phyloP scores from a whole-genome alignment of 2,888 invertebrate genomes.

The Caradrina kadenii region DNA sequence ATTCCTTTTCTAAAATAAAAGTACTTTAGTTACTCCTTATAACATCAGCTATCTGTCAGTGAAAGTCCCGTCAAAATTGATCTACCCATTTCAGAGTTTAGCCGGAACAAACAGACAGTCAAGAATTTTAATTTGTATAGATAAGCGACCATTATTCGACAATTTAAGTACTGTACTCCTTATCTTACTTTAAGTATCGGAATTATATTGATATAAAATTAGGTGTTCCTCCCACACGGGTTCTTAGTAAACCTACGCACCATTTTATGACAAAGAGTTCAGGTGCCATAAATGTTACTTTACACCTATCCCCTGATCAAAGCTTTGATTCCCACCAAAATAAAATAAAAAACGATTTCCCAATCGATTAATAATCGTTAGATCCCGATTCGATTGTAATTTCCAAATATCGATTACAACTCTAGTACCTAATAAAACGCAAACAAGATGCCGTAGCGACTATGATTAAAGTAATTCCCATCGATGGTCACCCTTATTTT shows the following conservation, averaged over 20 bases:
- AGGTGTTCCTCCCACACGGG: background rate
- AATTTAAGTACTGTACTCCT: too few relatives aligned
- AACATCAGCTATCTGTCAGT: too few relatives aligned
- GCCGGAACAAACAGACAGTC: too few relatives aligned
- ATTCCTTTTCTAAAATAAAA: too few relatives aligned
- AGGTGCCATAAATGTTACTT: slow-evolving; percentile 24
- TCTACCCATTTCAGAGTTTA: too few relatives aligned
- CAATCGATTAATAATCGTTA: slow-evolving; percentile 47
- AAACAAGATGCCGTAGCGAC: slow-evolving; percentile 38
- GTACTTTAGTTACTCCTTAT: too few relatives aligned
- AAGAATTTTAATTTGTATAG: too few relatives aligned
- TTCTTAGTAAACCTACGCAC: slow-evolving; percentile 28
- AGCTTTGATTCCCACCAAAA: slow-evolving; percentile 10
- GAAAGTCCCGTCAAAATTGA: too few relatives aligned
- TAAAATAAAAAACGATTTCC: slow-evolving; percentile 11
- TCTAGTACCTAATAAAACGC: slow-evolving; percentile 22
- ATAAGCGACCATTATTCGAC: too few relatives aligned
- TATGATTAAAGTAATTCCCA: slow-evolving; percentile 18
- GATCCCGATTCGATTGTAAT: slow-evolving; percentile 35
- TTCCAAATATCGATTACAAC: slow-evolving; percentile 56
- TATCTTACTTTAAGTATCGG: background rate
- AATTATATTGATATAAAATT: background rate
- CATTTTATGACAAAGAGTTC: slow-evolving; percentile 17
- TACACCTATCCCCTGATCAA: slow-evolving; percentile 31
- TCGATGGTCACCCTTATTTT: slow-evolving; percentile 33